Evolutionary conservation across 2,797 vertebrate genomes (phyloP), one percentile per base, ranked within the genome.

Genomic region (Neosalanx taihuensis): DNA sequence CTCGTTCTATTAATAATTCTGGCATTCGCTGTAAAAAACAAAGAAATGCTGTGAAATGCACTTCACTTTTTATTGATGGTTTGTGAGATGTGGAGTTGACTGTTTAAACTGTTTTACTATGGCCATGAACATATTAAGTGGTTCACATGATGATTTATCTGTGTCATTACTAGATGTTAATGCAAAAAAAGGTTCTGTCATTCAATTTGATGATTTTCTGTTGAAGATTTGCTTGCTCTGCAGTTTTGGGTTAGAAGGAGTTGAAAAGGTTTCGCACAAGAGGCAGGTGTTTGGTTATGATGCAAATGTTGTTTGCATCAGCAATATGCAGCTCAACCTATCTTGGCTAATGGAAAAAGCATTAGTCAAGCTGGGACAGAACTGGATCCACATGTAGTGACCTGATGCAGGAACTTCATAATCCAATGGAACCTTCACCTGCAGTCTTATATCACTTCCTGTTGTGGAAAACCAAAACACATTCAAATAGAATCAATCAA

Each of bases 341-440:
- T 77, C 71, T 75, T 84, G 49, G 51, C 67, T 59, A 35, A 6
- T 53, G 53, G 53, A 81, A 69, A 81, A 60, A n/a, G 13, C 77
- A 84, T 84, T 81, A 77, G 87, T 90, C 83, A 88, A 76, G 80
- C 37, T 5, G 71, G 63, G 79, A 85, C 83, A 86, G 79, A 86
- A 81, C 65, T 84, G 69, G 80, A 79, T 84, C 64, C 69, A 68
- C 37, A 31, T 7, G 65, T 51, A 66, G 57, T 71, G 69, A 73
- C 13, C 76, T 3, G 10, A 51, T 15, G 74, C 75, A 79, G 78
- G 15, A 23, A 35, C 71, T 56, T 17, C 15, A 60, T 23, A 51
- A 46, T 58, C 17, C 62, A 68, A 58, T 13, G 9, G 41, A 46
- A 46, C 41, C 41, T 46, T 46, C 9, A 46, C 41, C 41, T 46